Percentiles rank a stretch among this genome's conserved stretches.
Evolutionary conservation across 2,113 vertebrate species (phyloP).

Genomic region (Gavia stellata): DNA sequence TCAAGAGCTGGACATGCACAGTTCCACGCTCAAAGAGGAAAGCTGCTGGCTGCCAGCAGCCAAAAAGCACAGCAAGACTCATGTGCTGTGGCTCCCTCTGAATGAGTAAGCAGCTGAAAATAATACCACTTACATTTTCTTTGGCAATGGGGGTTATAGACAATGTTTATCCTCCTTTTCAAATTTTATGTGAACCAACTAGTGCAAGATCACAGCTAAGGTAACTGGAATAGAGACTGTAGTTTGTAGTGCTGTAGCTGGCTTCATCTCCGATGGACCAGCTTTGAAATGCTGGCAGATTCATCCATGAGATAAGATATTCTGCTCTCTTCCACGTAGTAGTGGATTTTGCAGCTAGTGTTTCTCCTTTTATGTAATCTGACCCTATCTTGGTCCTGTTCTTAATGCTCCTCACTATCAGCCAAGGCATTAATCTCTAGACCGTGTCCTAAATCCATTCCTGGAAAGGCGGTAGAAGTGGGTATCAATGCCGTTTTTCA

Average conservation of each 20-base stretch:
- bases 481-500: background rate
- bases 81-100: background rate
- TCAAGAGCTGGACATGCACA: background rate
- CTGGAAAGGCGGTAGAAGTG: background rate
- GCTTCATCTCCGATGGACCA: background rate
- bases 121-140: conserved; percentile 24
- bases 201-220: background rate
- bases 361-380: background rate
- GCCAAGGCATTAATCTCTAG: background rate
- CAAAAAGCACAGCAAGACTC: background rate
- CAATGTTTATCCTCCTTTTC: background rate
- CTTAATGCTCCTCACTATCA: background rate
- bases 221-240: background rate
- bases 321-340: background rate
- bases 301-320: background rate
- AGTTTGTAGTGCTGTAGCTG: background rate
- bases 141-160: background rate
- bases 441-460: background rate
- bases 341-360: background rate
- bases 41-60: background rate
- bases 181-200: background rate
- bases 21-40: background rate
- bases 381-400: background rate
- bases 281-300: background rate
- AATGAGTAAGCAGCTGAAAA: conserved; percentile 41